Evolutionary conservation across 2,797 vertebrate genomes (phyloP), one percentile per base, ranked within the genome.

Genomic region (Potorous gilbertii): DNA sequence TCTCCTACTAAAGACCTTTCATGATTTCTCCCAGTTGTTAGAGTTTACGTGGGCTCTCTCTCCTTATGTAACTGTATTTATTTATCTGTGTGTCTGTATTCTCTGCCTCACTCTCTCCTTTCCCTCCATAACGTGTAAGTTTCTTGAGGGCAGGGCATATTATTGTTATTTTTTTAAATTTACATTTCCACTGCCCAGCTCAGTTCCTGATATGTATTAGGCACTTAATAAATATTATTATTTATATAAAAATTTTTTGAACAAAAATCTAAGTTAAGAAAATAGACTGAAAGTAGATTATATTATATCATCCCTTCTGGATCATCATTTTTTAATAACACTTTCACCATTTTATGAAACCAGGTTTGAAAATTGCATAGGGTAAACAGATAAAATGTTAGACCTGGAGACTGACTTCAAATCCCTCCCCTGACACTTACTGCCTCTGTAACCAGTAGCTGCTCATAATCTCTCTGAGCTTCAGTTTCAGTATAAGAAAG

Each of bases 211-310:
- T 40, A 46, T 21, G 40, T 81, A 27, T 46, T 81, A 81, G 9
- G 12, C 21, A 46, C 74, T 46, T 81, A 81, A 81, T 74, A 74
- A 74, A 81, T 55, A 52, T n/a, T n/a, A n/a, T n/a, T n/a, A n/a
- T n/a, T n/a, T n/a, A n/a, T n/a, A n/a, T n/a, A n/a, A n/a, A n/a
- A n/a, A n/a, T 87, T 55, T 93, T 93, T 93, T 55, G 52, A 55
- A 81, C 55, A 14, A 93, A 21, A 55, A 93, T 97, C 14, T 52
- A 92, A 93, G 81, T 90, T 94, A 40, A 93, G 40, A 34, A 94
- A 93, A 92, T 90, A 66, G 11, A 81, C 40, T 81, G 27, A 81
- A 81, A 81, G 40, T 46, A 81, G 40, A 46, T 81, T 40, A 81
- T 46, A 81, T 40, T 2, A 46, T 27, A 46, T 81, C 2, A 46